Evolutionary conservation across 2,113 vertebrate genomes (phyloP), one percentile per base, ranked within the genome.

Genomic region (Piaya cayana): DNA sequence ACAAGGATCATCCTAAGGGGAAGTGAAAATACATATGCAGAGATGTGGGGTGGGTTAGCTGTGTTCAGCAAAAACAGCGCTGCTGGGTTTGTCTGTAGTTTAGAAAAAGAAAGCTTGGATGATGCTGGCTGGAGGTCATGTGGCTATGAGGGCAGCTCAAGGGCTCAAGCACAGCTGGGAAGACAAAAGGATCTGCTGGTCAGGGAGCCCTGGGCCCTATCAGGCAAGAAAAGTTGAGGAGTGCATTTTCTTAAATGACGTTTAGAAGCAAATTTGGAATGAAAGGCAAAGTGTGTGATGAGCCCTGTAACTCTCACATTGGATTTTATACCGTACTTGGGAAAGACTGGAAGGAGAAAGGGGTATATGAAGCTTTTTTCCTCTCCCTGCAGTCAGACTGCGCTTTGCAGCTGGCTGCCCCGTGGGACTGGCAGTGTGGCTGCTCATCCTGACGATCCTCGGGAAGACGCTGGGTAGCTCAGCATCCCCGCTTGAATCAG

Each of bases 261-360:
- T 0, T 29, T 8, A 18, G 63, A 39, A 52, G 49, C 53, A 76
- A 49, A 84, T 69, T 74, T 12, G 37, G 42, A 47, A 11, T 16
- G 6, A 8, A 39, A 72, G 37, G 23, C 7, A 19, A 36, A 15
- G 50, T 16, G 36, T 22, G 25, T 4, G 2, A 13, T 30, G 80
- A 26, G 50, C 42, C 23, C 62, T 34, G 22, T 8, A 9, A 34
- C 76, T 45, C 39, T 50, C 22, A 2, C 85, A 8, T 47, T 5
- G 11, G 3, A 0, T 50, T 91, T 86, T 16, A 2, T 18, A 3
- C 25, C 0, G 0, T 32, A 6, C 12, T 68, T 42, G 3, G 64
- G 55, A 77, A 39, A 7, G 69, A 17, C 37, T 52, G 69, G 68
- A 34, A 27, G 64, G 63, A 30, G 37, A 34, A 37, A 82, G 34